Base-by-base conservation (phyloP, 2,888 invertebrate species). In the Tachina lurida region DNA sequence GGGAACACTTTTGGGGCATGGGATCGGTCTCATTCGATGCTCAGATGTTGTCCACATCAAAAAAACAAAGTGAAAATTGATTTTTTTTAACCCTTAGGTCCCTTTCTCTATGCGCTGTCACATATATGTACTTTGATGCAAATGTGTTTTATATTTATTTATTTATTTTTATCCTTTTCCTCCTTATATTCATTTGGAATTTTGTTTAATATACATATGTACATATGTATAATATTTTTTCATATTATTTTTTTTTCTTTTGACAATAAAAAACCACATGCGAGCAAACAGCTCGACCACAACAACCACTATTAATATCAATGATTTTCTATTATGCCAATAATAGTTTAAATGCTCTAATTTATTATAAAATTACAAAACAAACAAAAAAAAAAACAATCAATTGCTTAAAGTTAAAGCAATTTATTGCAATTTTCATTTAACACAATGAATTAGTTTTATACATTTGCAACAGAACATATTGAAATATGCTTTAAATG, bases 231-330 rank as follows among this genome's bases (percentile, higher is more conserved):
- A 31, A 31, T 31, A 22, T 31, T 3, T 4, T 3, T 31, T 4
- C 31, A 3, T 31, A 3, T 31, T 31, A 3, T 2, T 3, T 54
- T 58, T 75, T 67, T 58, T 56, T 15, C 17, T 47, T 75, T 47
- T 43, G 10, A 56, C 22, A 76, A 68, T 58, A 65, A 73, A 56
- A 71, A 49, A 47, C 67, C 80, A 68, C 80, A 81, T 71, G 52
- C 52, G 67, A 60, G 74, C 67, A 81, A 84, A 84, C 80, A 67
- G 22, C 52, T 73, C 22, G 47, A 45, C 84, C 84, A 62, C 84
- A 84, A 63, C 15, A 73, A 81, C 80, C 84, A 77, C 76, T 68
- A 73, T 76, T 84, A 68, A 71, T 68, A 77, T 74, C 76, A 84
- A 81, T 77, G 71, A 84, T 80, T 80, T 84, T 67, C 65, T 60